phyloP scores from a whole-genome alignment of 2,113 vertebrate genomes.

The Castor canadensis region DNA sequence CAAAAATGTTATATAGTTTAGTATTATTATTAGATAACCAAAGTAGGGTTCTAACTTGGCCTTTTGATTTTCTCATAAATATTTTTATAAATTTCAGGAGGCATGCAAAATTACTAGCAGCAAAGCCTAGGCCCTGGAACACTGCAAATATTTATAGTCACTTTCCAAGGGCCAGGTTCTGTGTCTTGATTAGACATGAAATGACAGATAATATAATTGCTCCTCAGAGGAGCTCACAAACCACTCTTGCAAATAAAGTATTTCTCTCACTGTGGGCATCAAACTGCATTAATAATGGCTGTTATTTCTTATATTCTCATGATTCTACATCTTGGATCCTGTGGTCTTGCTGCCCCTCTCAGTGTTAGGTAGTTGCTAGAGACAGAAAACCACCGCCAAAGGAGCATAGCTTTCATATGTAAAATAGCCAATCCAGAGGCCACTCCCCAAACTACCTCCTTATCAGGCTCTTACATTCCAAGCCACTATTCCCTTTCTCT shows the following conservation, averaged over 20 bases:
- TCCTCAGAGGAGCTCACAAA: background rate
- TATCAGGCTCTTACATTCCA: background rate
- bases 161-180: background rate
- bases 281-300: background rate
- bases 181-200: background rate
- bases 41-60: background rate
- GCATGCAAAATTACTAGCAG: background rate
- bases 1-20: background rate
- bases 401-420: background rate
- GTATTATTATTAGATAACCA: constrained; percentile 6
- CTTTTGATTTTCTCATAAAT: constrained; percentile 20
- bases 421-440: background rate
- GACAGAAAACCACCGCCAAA: background rate
- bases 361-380: background rate
- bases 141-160: background rate
- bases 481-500: background rate
- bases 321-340: background rate
- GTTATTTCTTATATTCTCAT: background rate
- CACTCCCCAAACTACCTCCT: background rate
- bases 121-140: background rate
- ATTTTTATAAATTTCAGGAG: constrained; percentile 41
- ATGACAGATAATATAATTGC: background rate
- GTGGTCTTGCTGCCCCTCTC: background rate
- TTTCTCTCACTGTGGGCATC: background rate
- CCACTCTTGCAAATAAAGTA: background rate